Evolutionary conservation across 2,888 invertebrate genomes (phyloP).

Genomic region (Pinctada fucata): DNA sequence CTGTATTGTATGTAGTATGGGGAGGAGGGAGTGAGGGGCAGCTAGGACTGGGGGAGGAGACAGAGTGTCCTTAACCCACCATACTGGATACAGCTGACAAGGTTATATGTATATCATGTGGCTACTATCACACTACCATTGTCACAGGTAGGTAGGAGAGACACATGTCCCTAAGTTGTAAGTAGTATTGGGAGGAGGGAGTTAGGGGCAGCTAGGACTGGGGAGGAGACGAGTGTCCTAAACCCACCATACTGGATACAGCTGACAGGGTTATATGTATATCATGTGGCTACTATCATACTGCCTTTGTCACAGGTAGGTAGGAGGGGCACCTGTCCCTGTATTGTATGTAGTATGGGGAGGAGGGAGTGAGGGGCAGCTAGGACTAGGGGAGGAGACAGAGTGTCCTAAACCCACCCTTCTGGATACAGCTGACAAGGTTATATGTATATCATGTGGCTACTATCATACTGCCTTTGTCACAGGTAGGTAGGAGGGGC

Average conservation of each 20-base stretch:
- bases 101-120: slow-evolving; percentile 77
- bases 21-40: slow-evolving; percentile 85
- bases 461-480: slow-evolving; percentile 86
- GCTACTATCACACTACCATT: slow-evolving; percentile 85
- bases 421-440: slow-evolving; percentile 62
- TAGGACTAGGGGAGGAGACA: slow-evolving; percentile 70
- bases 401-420: slow-evolving; percentile 62
- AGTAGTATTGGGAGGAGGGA: slow-evolving; percentile 85
- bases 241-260: slow-evolving; percentile 62
- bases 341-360: too few species aligned
- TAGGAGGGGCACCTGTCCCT: background rate
- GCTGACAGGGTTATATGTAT: slow-evolving; percentile 70
- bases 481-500: slow-evolving; percentile 79
- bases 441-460: slow-evolving; percentile 78
- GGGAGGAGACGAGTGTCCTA: slow-evolving; percentile 58
- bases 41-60: slow-evolving; percentile 71
- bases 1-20: slow-evolving; percentile 85
- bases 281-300: slow-evolving; percentile 84
- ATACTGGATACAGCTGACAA: slow-evolving; percentile 61
- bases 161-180: slow-evolving; percentile 57
- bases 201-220: slow-evolving; percentile 81
- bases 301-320: slow-evolving; percentile 83
- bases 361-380: slow-evolving; percentile 83
- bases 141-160: slow-evolving; percentile 81
- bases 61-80: slow-evolving; percentile 61